Evolutionary conservation across 92 coral and sea anemone genomes (phyloP).

Genomic region (Hydrozoanthus gracilis): DNA sequence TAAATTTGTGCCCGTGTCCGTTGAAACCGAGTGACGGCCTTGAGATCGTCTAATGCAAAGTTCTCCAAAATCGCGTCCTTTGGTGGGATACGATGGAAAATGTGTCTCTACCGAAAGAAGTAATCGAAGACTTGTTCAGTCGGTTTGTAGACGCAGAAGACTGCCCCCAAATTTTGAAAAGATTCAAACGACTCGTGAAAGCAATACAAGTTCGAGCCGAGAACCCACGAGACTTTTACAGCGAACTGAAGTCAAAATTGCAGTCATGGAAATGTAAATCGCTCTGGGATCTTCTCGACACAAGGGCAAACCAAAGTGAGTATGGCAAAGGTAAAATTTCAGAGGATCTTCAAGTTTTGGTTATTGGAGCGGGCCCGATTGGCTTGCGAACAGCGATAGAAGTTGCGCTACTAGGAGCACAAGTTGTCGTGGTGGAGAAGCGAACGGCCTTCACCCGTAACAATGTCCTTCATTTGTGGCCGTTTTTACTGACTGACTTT

Average conservation of each 20-base stretch:
- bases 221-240: constrained; percentile 84
- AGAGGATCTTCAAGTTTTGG: constrained; percentile 87
- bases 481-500: constrained; percentile 88
- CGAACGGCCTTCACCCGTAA: constrained; percentile 82
- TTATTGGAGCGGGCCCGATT: constrained; percentile 94
- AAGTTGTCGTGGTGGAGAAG: constrained; percentile 91
- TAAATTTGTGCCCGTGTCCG: constrained; percentile 31
- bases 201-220: constrained; percentile 78
- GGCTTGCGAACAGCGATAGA: constrained; percentile 95
- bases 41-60: background rate
- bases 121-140: constrained; percentile 76
- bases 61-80: constrained; percentile 3
- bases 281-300: constrained; percentile 91
- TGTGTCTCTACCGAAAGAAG: constrained; percentile 36
- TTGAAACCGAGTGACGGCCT: constrained; percentile 18
- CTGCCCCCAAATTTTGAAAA: constrained; percentile 79
- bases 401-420: constrained; percentile 92
- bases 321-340: constrained; percentile 91
- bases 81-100: constrained; percentile 63
- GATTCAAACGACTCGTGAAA: constrained; percentile 82
- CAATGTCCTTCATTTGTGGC: constrained; percentile 98
- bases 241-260: constrained; percentile 75
- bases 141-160: constrained; percentile 87
- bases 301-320: constrained; percentile 88
- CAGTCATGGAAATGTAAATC: constrained; percentile 97